Evolutionary conservation across 2,113 vertebrate species (phyloP).

Genomic region (Casuarius casuarius): DNA sequence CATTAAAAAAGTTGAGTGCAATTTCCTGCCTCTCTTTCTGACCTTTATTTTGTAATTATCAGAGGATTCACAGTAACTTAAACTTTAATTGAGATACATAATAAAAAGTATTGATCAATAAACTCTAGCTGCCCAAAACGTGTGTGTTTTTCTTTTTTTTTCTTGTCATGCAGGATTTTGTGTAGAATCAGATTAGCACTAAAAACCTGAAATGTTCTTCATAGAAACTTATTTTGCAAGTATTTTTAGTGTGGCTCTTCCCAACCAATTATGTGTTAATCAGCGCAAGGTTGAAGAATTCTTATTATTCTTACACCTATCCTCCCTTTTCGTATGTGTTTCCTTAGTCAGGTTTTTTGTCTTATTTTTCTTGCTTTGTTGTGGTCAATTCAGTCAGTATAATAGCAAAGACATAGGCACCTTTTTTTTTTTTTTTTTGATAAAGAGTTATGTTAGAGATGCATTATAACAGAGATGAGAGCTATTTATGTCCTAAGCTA

Average conservation of each 20-base stretch:
- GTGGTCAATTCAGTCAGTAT: constrained; percentile 71
- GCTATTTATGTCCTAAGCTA: constrained; percentile 80
- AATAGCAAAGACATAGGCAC: constrained; percentile 68
- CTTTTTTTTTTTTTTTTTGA: constrained; percentile 49
- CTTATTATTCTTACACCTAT: constrained; percentile 71
- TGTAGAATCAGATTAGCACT: constrained; percentile 35
- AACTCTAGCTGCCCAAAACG: background rate
- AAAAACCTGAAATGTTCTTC: constrained; percentile 57
- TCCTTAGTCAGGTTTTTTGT: constrained; percentile 52
- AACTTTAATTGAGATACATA: background rate
- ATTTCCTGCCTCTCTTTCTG: background rate
- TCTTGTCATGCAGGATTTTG: constrained; percentile 39
- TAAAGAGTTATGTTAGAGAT: constrained; percentile 76
- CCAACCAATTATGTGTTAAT: constrained; percentile 72
- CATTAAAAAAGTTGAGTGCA: background rate
- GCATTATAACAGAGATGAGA: constrained; percentile 76
- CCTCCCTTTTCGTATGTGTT: constrained; percentile 70
- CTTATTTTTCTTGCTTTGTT: constrained; percentile 75
- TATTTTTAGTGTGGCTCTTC: constrained; percentile 46
- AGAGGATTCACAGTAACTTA: background rate
- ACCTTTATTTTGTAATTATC: background rate
- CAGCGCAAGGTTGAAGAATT: constrained; percentile 69
- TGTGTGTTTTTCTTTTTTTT: constrained; percentile 46
- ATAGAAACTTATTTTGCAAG: constrained; percentile 62
- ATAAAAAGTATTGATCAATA: background rate